Percentiles rank a stretch among this genome's conserved stretches.
Evolutionary conservation across 2,888 invertebrate species (phyloP).

Genomic region (Pollenia griseotomentosa): DNA sequence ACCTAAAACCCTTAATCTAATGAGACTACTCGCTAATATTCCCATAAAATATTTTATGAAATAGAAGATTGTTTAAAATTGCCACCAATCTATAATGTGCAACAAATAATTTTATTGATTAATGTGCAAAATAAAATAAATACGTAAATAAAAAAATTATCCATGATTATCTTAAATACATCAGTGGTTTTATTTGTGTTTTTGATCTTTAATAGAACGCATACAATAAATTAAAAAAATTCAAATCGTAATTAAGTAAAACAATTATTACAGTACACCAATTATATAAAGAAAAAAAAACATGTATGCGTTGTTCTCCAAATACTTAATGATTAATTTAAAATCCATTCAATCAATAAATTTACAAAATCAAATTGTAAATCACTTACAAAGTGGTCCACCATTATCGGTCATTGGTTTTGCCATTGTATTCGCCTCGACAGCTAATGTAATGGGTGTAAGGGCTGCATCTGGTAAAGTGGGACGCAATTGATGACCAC

Average conservation of each 20-base stretch:
- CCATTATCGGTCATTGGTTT: slow-evolving; percentile 37
- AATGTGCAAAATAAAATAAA: slow-evolving; percentile 36
- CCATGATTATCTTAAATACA: slow-evolving; percentile 36
- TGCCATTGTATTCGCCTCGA: slow-evolving; percentile 18
- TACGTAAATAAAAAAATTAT: slow-evolving; percentile 34
- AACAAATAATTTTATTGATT: slow-evolving; percentile 15
- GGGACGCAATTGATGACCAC: slow-evolving; percentile 50
- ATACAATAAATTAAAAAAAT: slow-evolving; percentile 51
- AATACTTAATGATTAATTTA: slow-evolving; percentile 21
- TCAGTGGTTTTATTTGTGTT: slow-evolving; percentile 31
- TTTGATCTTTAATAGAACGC: slow-evolving; percentile 31
- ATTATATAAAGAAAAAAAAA: slow-evolving; percentile 36
- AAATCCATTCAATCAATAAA: slow-evolving; percentile 25
- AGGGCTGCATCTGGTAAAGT: not conserved
- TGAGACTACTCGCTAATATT: too few relatives aligned
- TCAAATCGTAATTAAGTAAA: slow-evolving; percentile 46
- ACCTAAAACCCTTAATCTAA: too few relatives aligned
- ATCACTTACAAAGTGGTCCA: slow-evolving; percentile 70
- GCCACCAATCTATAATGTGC: slow-evolving; percentile 22
- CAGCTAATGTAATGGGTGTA: slow-evolving; percentile 16
- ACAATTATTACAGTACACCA: slow-evolving; percentile 36
- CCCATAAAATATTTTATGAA: not conserved
- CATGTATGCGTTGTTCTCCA: not conserved
- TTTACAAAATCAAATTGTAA: slow-evolving; percentile 50
- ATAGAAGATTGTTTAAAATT: slow-evolving; percentile 6